These are phyloP conservation scores for Oreochromis niloticus DNA, from an alignment of 2,113 vertebrate genomes.

Conservation along the genomic window DNA sequence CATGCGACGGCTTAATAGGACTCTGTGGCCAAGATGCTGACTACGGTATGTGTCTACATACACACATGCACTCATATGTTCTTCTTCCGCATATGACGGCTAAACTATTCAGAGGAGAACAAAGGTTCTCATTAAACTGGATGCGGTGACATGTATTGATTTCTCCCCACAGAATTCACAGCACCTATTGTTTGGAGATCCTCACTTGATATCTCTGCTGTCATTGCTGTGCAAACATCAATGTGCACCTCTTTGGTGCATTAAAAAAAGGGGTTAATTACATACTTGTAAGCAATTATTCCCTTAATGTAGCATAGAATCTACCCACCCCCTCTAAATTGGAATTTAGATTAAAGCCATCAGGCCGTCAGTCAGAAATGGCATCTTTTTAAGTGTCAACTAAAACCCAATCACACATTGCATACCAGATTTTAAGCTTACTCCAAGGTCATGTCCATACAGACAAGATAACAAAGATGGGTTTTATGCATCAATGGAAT, in stretches of 20 bases:
- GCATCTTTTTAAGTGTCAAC: slow-evolving; percentile 10
- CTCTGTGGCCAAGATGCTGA: slow-evolving; percentile 3
- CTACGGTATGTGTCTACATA: neutral
- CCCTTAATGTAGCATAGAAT: slow-evolving; percentile 28
- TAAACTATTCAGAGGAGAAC: slow-evolving; percentile 45
- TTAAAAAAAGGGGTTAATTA: slow-evolving; percentile 57
- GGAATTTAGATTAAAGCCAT: slow-evolving; percentile 29
- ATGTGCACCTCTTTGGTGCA: slow-evolving; percentile 34
- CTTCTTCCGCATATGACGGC: slow-evolving; percentile 20
- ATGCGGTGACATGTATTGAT: slow-evolving; percentile 48
- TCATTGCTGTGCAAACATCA: slow-evolving; percentile 44
- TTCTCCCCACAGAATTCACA: slow-evolving; percentile 24
- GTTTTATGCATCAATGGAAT: neutral
- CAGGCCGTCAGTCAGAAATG: slow-evolving; percentile 10
- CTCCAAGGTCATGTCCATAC: neutral
- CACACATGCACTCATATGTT: neutral
- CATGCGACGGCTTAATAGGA: slow-evolving; percentile 8
- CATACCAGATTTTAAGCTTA: neutral
- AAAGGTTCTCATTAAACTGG: slow-evolving; percentile 57
- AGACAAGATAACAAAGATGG: neutral
- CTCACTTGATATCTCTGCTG: slow-evolving; percentile 30
- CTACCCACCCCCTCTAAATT: neutral
- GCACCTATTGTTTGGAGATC: slow-evolving; percentile 58
- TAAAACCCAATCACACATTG: neutral
- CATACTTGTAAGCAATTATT: slow-evolving; percentile 59